Evolutionary conservation across 2,888 invertebrate genomes (phyloP), one percentile per base, ranked within the genome.

Genomic region (Chrysotoxum bicinctum): DNA sequence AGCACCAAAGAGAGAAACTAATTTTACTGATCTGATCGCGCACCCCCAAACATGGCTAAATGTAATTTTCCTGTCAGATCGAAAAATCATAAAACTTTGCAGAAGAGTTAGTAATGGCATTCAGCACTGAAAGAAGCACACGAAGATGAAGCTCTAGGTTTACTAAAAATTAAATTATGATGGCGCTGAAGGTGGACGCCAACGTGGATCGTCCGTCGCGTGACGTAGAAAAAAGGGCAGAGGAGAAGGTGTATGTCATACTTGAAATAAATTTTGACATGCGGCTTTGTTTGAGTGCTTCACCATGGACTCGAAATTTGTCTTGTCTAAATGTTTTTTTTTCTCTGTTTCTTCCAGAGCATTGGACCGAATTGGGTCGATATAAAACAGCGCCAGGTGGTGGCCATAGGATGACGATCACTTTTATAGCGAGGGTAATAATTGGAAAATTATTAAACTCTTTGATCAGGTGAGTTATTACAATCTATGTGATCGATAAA

Each of bases 61-160:
- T 69, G 78, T 74, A 83, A 83, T 83, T 83, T 83, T 83, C 83
- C 78, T 83, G 83, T 83, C 83, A 83, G 69, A 78, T 78, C 30
- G 69, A 73, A 60, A 78, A 73, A 82, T 77, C 68, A 72, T 77
- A 77, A 82, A 82, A 82, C 60, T 73, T 68, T 60, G 0, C 66
- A 48, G 54, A 52, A 45, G 4, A 32, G 50, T 50, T 66, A 76
- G 50, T 76, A 58, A 76, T 76, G 81, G 64, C 37, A 64, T 56
- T 64, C 54, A 62, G 26, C 35, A 69, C 52, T 52, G 7, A 45
- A 69, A n/a, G 68, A 48, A 69, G 69, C 68, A 75, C 30, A 75
- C 56, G 56, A 30, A 50, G 48, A 56, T 62, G 70, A 70, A 43
- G 43, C 16, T 62, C 16, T 45, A 16, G 30, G 14, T 21, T 30